Percentiles rank a stretch among this genome's conserved stretches.
Evolutionary conservation across 2,797 vertebrate genomes (phyloP).

Genomic region (Mionectes olivaceus): DNA sequence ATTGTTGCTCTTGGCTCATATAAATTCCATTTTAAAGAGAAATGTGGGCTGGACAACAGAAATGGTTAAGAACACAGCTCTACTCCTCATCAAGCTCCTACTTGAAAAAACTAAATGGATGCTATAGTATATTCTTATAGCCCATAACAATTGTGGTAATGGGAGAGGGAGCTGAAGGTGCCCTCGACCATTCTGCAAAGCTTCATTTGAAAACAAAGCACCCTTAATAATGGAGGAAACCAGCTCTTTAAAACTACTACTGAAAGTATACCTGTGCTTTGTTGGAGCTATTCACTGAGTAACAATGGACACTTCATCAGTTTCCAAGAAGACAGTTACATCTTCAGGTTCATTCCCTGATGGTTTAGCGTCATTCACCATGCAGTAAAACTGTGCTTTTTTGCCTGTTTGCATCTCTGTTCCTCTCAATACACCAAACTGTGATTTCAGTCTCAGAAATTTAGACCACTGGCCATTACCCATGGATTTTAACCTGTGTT

Average conservation of each 20-base stretch:
- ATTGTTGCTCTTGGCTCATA: neutral
- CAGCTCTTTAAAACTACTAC: neutral
- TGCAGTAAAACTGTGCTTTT: neutral
- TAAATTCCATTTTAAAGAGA: neutral
- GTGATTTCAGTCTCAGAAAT: constrained; percentile 32
- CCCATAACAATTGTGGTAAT: neutral
- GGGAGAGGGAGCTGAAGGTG: neutral
- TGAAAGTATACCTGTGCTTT: neutral
- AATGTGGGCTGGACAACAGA: neutral
- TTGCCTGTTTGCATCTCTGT: constrained; percentile 44
- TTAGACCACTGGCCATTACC: neutral
- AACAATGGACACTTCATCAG: neutral
- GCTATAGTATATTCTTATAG: neutral
- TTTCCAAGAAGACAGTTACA: neutral
- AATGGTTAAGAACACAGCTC: neutral
- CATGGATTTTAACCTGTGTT: constrained; percentile 55
- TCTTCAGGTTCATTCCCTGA: neutral
- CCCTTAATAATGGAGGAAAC: neutral
- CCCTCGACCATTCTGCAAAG: neutral
- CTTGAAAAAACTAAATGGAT: neutral
- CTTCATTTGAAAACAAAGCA: neutral
- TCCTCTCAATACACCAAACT: constrained; percentile 1
- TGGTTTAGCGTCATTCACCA: neutral
- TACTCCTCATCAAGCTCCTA: neutral
- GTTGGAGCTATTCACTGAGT: constrained; percentile 5